These are phyloP conservation scores for Girardinus metallicus DNA, from an alignment of 2,797 vertebrate genomes.

Conservation along the genomic window DNA sequence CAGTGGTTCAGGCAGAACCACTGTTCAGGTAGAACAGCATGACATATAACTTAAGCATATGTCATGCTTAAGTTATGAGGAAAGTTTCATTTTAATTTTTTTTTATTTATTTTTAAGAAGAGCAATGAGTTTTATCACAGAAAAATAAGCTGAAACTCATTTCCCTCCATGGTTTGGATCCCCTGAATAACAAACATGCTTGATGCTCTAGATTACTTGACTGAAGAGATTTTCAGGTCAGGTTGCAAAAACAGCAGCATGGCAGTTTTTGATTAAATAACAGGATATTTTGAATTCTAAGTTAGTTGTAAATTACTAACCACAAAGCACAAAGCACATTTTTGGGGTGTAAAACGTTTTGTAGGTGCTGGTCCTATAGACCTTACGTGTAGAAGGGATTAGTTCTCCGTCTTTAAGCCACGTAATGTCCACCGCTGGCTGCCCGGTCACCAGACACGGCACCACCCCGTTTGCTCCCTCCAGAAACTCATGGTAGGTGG, in stretches of 20 bases:
- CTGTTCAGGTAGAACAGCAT: too few species aligned
- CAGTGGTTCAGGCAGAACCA: too few species aligned
- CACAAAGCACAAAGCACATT: not conserved
- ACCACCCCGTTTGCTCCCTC: constrained; percentile 59
- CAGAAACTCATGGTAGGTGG: constrained; percentile 78
- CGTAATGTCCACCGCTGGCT: constrained; percentile 66
- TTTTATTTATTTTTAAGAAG: too few species aligned
- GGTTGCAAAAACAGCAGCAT: not conserved
- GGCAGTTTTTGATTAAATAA: not conserved
- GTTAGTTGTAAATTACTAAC: not conserved
- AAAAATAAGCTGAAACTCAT: not conserved
- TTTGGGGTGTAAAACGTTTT: not conserved
- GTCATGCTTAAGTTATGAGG: not conserved
- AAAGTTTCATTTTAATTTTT: not conserved
- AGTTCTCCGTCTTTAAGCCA: constrained; percentile 61
- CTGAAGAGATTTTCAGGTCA: not conserved
- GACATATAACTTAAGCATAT: too few species aligned
- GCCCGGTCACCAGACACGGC: constrained; percentile 72
- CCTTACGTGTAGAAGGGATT: constrained; percentile 68
- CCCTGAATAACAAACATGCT: not conserved
- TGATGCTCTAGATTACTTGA: not conserved
- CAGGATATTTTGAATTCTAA: not conserved
- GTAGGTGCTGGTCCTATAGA: not conserved
- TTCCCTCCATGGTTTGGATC: not conserved
- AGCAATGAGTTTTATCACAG: not conserved